phyloP scores from a whole-genome alignment of 2,888 invertebrate genomes.

The Steinernema carpocapsae region DNA sequence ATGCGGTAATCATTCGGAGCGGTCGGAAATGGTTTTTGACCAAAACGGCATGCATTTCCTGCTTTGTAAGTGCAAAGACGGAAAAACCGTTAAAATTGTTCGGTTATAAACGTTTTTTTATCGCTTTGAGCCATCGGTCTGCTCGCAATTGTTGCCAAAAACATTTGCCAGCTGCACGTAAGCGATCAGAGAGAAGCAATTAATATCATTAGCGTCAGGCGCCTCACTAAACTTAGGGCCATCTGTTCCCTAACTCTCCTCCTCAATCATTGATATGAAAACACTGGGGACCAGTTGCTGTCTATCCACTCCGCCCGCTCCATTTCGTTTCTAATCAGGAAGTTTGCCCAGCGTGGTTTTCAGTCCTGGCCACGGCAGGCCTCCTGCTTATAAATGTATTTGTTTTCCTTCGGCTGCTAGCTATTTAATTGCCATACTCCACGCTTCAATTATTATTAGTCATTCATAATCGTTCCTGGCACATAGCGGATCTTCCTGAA shows the following conservation, averaged over 20 bases:
- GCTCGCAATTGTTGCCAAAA: background rate
- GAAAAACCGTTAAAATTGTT: no score
- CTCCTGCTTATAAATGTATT: background rate
- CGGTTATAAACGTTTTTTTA: no score
- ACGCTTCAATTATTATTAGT: background rate
- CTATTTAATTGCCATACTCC: background rate
- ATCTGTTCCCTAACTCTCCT: background rate
- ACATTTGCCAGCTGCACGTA: background rate
- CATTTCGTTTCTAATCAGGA: background rate
- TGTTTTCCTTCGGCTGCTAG: background rate
- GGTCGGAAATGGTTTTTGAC: no score
- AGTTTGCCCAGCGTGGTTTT: background rate
- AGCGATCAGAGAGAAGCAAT: background rate
- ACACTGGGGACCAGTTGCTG: constrained; percentile 7
- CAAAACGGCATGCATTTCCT: no score
- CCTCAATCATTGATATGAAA: constrained; percentile 9
- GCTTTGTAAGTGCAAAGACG: no score
- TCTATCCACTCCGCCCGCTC: background rate
- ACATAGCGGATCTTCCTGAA: no score
- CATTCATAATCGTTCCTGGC: background rate
- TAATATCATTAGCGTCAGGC: constrained; percentile 23
- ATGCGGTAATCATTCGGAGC: no score
- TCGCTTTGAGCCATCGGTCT: no score
- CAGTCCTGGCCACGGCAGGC: background rate
- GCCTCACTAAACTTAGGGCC: background rate